A percentile compares a stretch with the other conserved stretches of the same genome.
phyloP scores from a whole-genome alignment of 2,888 invertebrate genomes.

The Pristionchus mayeri region DNA sequence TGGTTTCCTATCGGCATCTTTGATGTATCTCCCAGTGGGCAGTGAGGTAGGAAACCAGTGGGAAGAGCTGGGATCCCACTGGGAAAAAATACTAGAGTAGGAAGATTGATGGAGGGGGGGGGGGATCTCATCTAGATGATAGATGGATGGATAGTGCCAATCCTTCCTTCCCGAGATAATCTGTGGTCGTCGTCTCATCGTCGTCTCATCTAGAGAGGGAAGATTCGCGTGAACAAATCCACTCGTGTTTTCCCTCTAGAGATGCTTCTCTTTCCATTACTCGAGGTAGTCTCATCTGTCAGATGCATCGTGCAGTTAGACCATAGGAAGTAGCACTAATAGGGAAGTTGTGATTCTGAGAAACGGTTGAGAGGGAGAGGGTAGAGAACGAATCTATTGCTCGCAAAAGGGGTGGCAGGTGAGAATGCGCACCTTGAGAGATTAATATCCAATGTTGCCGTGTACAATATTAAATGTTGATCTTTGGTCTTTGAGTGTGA shows the following conservation, averaged over 20 bases:
- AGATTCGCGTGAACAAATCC: not conserved
- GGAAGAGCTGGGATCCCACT: too few species aligned
- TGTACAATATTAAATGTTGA: too few species aligned
- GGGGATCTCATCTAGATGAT: constrained; percentile 28
- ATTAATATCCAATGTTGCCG: too few species aligned
- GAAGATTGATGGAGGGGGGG: not conserved
- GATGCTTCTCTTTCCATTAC: not conserved
- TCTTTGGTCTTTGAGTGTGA: constrained; percentile 82
- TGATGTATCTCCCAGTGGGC: too few species aligned
- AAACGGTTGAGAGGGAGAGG: not conserved
- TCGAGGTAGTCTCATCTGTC: not conserved
- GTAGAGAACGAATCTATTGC: too few species aligned
- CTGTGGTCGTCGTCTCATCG: not conserved
- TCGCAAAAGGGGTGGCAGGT: not conserved
- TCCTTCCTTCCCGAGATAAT: constrained; percentile 25
- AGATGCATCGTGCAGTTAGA: constrained; percentile 8
- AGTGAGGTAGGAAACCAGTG: too few species aligned
- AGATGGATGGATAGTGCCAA: constrained; percentile 9
- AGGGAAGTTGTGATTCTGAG: constrained; percentile 10
- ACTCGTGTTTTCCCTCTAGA: constrained; percentile 4
- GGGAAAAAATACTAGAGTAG: too few species aligned
- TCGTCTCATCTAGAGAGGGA: constrained; percentile 2
- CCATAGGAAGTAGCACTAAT: constrained; percentile 5
- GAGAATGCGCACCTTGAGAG: not conserved
- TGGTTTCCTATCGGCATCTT: too few species aligned